These are phyloP conservation scores for Hoplostethus atlanticus DNA, from an alignment of 2,797 vertebrate genomes.

Conservation along the genomic window DNA sequence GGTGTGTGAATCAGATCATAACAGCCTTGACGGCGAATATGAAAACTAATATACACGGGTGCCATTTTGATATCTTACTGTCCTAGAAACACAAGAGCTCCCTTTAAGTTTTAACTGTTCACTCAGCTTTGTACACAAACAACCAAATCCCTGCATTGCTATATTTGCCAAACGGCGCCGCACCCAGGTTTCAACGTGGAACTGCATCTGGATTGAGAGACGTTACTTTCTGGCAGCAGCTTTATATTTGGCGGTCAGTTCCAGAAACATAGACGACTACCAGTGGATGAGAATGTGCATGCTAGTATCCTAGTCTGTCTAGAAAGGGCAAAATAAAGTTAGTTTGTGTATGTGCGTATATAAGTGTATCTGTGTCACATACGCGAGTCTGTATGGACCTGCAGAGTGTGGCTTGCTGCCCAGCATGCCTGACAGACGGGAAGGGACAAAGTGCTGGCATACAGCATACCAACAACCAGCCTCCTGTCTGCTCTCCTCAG, in stretches of 20 bases:
- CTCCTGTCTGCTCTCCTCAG: not conserved
- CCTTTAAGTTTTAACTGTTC: constrained; percentile 60
- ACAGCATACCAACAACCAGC: not conserved
- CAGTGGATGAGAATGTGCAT: not conserved
- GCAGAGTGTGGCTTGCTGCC: too few species aligned
- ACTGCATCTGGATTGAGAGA: constrained; percentile 27
- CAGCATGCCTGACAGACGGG: not conserved
- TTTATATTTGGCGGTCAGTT: not conserved
- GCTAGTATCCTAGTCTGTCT: too few species aligned
- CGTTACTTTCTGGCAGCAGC: not conserved
- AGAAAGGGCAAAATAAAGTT: too few species aligned
- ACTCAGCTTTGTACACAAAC: constrained; percentile 42
- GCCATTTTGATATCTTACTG: constrained; percentile 77
- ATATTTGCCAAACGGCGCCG: constrained; percentile 57
- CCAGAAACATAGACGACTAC: not conserved
- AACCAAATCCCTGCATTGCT: constrained; percentile 8
- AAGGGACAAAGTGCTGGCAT: not conserved
- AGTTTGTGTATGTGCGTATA: too few species aligned
- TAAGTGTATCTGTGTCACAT: too few species aligned
- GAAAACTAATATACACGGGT: constrained; percentile 48
- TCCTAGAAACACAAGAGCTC: constrained; percentile 59
- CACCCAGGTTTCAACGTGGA: constrained; percentile 1
- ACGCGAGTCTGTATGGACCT: too few species aligned
- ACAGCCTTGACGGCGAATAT: not conserved
- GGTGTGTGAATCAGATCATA: not conserved